Evolutionary conservation across 2,888 invertebrate genomes (phyloP), one percentile per base, ranked within the genome.

Genomic region (Sphaeridia pumilis): DNA sequence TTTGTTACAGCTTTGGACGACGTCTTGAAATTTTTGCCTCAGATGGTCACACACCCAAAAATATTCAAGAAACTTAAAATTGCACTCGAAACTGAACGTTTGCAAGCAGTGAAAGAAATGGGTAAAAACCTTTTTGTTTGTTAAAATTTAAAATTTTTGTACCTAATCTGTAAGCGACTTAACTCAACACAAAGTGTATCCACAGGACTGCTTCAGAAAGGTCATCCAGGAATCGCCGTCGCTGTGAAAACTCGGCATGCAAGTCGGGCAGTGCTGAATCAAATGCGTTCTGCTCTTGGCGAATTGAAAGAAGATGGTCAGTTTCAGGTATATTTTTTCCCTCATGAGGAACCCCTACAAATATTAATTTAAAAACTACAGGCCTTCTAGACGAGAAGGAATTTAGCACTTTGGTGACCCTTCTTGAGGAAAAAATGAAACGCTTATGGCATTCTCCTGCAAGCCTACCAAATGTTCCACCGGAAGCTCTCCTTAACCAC

Each of bases 181-280:
- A 38, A 20, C n/a, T 5, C 38, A 12, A 34, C 34, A 34, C 34
- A 34, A 34, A 34, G 34, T 34, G 34, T 12, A 31, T 31, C 31
- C 26, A n/a, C 22, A 56, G 56, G 60, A 0, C 57, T 77, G 26
- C 68, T 80, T 1, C 79, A 79, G 62, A 72, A 77, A 1, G 74
- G 78, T 43, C 69, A 76, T 1, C 77, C 78, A 0, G 76, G 76
- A 73, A 78, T 81, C 0, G 79, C 80, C 1, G 75, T 80, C 45
- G 79, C 79, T 0, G 78, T 80, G 47, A 80, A 80, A 67, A 80
- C 80, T 0, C 69, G 77, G 3, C 80, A 80, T 61, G 80, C 80
- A 0, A 76, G 77, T 41, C 74, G 79, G 0, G 75, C 77, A n/a
- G 78, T 79, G 0, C 71, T 80, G 1, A 79, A 79, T 59, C 76